These are phyloP conservation scores for Philereme vetulata DNA, from an alignment of 2,888 invertebrate species.

Conservation along the genomic window DNA sequence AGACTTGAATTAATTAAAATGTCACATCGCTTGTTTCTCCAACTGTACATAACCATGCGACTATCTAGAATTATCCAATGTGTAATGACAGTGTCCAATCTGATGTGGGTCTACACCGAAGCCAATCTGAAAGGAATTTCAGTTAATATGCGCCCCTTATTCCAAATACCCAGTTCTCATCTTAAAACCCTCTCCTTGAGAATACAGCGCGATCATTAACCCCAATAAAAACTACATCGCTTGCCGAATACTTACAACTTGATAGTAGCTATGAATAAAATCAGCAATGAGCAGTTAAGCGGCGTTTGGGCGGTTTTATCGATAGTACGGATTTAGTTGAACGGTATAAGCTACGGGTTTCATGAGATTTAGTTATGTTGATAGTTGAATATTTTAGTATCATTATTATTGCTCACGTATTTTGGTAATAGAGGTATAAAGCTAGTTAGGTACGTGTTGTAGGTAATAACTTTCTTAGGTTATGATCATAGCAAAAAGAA, in stretches of 20 bases:
- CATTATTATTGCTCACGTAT: slow-evolving; percentile 29
- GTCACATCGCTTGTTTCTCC: slow-evolving; percentile 9
- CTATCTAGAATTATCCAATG: slow-evolving; percentile 66
- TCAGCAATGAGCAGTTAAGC: slow-evolving; percentile 35
- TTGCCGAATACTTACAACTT: slow-evolving; percentile 4
- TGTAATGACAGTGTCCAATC: slow-evolving; percentile 74
- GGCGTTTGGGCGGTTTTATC: slow-evolving; percentile 9
- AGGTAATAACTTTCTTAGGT: background rate
- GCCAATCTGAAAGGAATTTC: slow-evolving; percentile 73
- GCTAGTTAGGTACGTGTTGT: background rate
- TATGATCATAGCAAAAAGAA: too few relatives aligned
- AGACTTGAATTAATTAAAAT: background rate
- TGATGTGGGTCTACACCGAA: slow-evolving; percentile 68
- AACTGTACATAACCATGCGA: slow-evolving; percentile 49
- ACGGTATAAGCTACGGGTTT: slow-evolving; percentile 32
- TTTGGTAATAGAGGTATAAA: slow-evolving; percentile 25
- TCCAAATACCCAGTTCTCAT: slow-evolving; percentile 52
- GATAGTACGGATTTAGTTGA: slow-evolving; percentile 28
- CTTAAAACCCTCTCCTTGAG: slow-evolving; percentile 38
- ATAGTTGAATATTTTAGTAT: slow-evolving; percentile 35
- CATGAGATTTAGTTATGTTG: slow-evolving; percentile 37
- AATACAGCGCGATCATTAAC: slow-evolving; percentile 24
- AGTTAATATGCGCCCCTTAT: slow-evolving; percentile 67
- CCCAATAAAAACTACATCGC: slow-evolving; percentile 34
- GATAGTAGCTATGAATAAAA: slow-evolving; percentile 8